Conservation (phyloP, 2,113 vertebrate genomes). For the Mustela nigripes region DNA sequence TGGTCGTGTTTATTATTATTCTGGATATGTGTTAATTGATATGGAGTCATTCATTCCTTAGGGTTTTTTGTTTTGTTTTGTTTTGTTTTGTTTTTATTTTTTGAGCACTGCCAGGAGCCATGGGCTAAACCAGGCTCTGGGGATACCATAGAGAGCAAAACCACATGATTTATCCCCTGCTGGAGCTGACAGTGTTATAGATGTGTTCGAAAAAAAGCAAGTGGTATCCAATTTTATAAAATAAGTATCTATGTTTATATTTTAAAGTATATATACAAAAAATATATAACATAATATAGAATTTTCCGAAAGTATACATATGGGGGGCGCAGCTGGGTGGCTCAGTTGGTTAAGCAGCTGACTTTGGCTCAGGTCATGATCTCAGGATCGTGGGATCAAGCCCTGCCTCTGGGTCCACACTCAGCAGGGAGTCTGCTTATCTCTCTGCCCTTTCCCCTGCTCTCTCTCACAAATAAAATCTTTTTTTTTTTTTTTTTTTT, state of each 20-base stretch:
- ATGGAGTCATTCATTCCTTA: neutral
- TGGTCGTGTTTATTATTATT: neutral
- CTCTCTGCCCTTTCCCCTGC: neutral
- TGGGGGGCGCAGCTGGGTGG: neutral
- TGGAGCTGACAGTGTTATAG: neutral
- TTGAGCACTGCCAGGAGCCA: neutral
- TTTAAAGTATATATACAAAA: neutral
- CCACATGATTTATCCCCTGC: neutral
- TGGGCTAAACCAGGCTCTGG: neutral
- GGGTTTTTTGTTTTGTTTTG: neutral
- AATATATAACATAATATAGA: neutral
- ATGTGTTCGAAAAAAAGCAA: neutral
- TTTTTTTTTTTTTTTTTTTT: neutral
- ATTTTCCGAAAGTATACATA: neutral
- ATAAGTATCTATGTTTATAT: neutral
- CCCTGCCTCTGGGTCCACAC: neutral
- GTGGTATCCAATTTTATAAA: neutral
- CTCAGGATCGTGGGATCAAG: neutral
- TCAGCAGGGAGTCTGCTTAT: neutral
- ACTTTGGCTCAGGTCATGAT: neutral
- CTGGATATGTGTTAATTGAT: neutral
- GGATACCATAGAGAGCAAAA: neutral
- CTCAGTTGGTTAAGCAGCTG: neutral
- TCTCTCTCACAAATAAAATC: neutral
- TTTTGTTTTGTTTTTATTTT: neutral